Evolutionary conservation across 2,888 invertebrate genomes (phyloP), one percentile per base, ranked within the genome.

Genomic region (Melieria crassipennis): DNA sequence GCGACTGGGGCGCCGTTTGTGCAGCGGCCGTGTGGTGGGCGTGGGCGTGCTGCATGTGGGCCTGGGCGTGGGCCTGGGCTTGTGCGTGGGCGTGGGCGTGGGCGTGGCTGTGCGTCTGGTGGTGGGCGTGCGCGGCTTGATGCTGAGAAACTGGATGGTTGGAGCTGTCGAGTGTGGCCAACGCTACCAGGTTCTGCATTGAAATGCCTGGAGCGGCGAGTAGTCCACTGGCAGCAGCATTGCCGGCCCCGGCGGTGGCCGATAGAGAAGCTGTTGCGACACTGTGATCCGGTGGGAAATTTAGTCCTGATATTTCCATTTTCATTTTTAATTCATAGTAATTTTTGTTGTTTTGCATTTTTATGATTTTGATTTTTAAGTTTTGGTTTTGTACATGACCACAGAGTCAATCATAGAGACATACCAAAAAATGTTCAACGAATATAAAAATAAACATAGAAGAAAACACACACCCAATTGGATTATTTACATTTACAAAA

Each of bases 171-270:
- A 80, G 73, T 47, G 80, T 76, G 94, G 88, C 79, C 76, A 85
- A 78, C 69, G 96, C 94, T 81, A 96, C 95, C 85, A 97, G 88
- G 88, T 96, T 96, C 90, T 96, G 96, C 89, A 96, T 92, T 81
- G 94, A 93, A 88, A 96, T 93, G 45, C 69, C 50, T 70, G 95
- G 93, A 75, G 92, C 90, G 82, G 92, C 84, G 79, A 89, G 84
- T 78, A 84, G 76, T 82, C 84, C 82, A 80, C 88, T 87, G 80
- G 88, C 87, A 79, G 88, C 82, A 80, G 86, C 87, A 80, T 79
- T 79, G 79, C 79, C 77, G 55, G 56, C 75, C 74, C 73, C 68
- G 77, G 70, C 65, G 75, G 65, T 73, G 77, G 72, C 75, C 70
- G 85, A 81, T 82, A 83, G 66, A 81, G 84, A 73, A 80, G 86